Evolutionary conservation across 2,888 invertebrate species (phyloP).

Genomic region (Alloscopus bannaensis): DNA sequence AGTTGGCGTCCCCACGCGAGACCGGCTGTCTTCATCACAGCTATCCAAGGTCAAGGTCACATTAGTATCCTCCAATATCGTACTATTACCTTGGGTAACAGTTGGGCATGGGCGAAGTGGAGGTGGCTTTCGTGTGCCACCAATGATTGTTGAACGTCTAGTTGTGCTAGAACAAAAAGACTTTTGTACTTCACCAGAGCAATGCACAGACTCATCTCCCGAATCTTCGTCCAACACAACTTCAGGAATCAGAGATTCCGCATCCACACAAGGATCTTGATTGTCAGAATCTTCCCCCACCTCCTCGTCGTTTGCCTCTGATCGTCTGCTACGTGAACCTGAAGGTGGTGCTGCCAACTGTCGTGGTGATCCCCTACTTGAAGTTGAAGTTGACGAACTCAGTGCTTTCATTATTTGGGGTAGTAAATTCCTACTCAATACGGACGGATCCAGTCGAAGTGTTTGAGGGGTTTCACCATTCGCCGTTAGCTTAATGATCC

Average conservation of each 20-base stretch:
- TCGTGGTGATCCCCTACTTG: not conserved
- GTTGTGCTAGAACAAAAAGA: no score
- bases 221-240: not conserved
- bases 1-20: not conserved
- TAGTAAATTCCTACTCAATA: no score
- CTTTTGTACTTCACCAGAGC: no score
- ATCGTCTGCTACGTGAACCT: not conserved
- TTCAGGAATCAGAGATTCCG: not conserved
- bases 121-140: constrained; percentile 2
- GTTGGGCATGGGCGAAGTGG: not conserved
- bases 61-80: no score
- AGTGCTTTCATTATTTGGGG: not conserved
- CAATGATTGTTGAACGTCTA: no score
- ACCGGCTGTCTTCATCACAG: not conserved
- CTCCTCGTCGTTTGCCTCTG: not conserved
- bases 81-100: constrained; percentile 3
- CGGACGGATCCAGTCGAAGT: no score
- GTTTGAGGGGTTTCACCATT: not conserved
- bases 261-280: not conserved
- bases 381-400: not conserved
- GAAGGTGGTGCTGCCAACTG: not conserved
- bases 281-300: not conserved
- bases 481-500: not conserved
- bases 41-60: not conserved
- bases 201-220: not conserved